Conservation (phyloP, 2,888 invertebrate genomes). For the Anodontia alba region DNA sequence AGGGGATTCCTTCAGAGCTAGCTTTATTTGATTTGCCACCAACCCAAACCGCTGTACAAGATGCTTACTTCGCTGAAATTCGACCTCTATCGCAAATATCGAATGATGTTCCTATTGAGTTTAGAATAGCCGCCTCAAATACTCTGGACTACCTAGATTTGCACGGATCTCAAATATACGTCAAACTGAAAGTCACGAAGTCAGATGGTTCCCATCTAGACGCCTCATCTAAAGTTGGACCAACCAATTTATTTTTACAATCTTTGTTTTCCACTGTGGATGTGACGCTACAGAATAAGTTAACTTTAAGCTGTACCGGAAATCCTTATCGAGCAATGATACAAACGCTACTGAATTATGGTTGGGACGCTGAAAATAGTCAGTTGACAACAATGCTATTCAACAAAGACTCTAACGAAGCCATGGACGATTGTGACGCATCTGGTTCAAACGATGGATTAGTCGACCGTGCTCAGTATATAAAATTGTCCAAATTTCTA, state of each 20-base stretch:
- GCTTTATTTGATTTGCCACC: not conserved
- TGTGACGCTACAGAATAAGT: not conserved
- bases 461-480: not conserved
- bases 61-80: not conserved
- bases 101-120: not conserved
- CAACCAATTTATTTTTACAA: not conserved
- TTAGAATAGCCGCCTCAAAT: not conserved
- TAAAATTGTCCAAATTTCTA: not conserved
- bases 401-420: not conserved
- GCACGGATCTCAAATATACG: not conserved
- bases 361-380: not conserved
- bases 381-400: not conserved
- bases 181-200: not conserved
- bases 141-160: not conserved
- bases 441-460: not conserved
- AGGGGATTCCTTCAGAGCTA: not conserved
- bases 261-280: not conserved
- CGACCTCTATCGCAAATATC: not conserved
- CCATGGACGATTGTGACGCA: not conserved
- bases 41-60: not conserved
- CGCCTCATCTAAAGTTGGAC: not conserved
- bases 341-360: not conserved
- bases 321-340: not conserved
- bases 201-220: not conserved
- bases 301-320: not conserved